phyloP scores from a whole-genome alignment of 2,797 vertebrate species.

The Pseudomugil gertrudae region DNA sequence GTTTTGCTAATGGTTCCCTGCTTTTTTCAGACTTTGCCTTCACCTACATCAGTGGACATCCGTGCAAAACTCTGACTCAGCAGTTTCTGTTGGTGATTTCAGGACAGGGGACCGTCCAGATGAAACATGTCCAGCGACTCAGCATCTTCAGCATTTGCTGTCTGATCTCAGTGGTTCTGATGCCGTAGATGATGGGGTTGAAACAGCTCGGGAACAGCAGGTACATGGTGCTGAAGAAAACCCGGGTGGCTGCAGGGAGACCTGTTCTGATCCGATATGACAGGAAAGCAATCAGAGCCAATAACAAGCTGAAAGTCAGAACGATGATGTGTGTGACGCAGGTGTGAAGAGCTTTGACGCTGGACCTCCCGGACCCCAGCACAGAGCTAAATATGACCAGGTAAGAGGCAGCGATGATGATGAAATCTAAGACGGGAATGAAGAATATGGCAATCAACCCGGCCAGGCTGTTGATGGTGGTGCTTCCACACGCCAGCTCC shows the following conservation, averaged over 20 bases:
- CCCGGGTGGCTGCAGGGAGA: constrained; percentile 41
- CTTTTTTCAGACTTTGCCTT: no score
- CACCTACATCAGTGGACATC: no score
- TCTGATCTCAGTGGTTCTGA: constrained; percentile 47
- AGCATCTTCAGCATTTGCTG: constrained; percentile 44
- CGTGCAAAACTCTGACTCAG: no score
- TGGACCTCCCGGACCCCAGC: constrained; percentile 51
- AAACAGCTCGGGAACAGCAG: constrained; percentile 45
- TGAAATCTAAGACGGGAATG: constrained; percentile 62
- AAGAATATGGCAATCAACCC: constrained; percentile 61
- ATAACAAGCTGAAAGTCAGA: constrained; percentile 56
- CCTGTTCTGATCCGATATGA: constrained; percentile 61
- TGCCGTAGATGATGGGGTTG: constrained; percentile 57
- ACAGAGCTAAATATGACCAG: constrained; percentile 66
- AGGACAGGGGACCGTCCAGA: no score
- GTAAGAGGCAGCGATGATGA: constrained; percentile 72
- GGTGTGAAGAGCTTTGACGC: constrained; percentile 70
- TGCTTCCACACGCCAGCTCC: constrained; percentile 66
- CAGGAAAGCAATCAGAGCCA: constrained; percentile 56
- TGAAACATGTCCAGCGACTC: no score
- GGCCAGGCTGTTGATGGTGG: constrained; percentile 54
- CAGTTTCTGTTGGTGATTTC: no score
- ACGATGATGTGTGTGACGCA: constrained; percentile 75
- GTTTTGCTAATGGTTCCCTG: no score
- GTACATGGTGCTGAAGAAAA: constrained; percentile 51